phyloP scores from a whole-genome alignment of 2,113 vertebrate genomes.

The Grammomys dolichurus region DNA sequence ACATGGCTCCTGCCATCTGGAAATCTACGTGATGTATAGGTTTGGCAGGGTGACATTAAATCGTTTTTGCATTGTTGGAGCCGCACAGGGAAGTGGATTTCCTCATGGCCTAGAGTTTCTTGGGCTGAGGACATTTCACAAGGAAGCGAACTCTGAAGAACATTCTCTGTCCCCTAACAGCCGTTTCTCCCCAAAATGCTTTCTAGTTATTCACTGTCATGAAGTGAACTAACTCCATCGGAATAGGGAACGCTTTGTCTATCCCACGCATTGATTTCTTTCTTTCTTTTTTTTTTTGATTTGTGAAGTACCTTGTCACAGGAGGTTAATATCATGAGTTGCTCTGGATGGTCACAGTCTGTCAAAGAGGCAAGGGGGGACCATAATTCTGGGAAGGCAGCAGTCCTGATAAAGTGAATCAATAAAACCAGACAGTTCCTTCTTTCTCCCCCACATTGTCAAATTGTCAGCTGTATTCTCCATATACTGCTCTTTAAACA shows the following conservation, averaged over 20 bases:
- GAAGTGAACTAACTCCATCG: slow-evolving; percentile 16
- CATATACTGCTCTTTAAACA: slow-evolving; percentile 59
- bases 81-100: slow-evolving; percentile 9
- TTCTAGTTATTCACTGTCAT: slow-evolving; percentile 33
- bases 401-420: slow-evolving; percentile 43
- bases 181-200: slow-evolving; percentile 56
- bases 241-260: slow-evolving; percentile 37
- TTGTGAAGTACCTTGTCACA: slow-evolving; percentile 22
- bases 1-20: not conserved
- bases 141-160: slow-evolving; percentile 55
- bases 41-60: not conserved
- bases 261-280: slow-evolving; percentile 1
- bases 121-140: slow-evolving; percentile 51
- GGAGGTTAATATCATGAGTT: not conserved
- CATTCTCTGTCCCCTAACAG: slow-evolving; percentile 7
- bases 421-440: slow-evolving; percentile 52
- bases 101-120: slow-evolving; percentile 41
- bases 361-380: slow-evolving; percentile 17
- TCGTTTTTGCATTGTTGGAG: not conserved
- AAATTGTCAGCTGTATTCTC: slow-evolving; percentile 60
- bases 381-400: not conserved
- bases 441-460: slow-evolving; percentile 22
- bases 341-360: not conserved
- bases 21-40: slow-evolving; percentile 13
- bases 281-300: slow-evolving; percentile 35